Evolutionary conservation across 2,888 invertebrate genomes (phyloP).

Genomic region (Conistra vaccinii): DNA sequence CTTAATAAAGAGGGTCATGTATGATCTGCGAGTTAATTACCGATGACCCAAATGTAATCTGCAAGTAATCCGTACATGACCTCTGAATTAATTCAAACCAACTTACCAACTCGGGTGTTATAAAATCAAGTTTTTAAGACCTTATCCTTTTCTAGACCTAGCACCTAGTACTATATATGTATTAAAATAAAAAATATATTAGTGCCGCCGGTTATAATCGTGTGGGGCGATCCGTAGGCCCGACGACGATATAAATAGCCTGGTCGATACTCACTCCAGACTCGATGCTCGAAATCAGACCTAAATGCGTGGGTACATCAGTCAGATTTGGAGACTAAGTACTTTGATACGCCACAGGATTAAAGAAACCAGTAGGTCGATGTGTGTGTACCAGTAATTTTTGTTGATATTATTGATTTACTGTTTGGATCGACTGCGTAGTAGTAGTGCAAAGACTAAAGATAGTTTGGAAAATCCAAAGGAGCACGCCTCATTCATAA

Average conservation of each 20-base stretch:
- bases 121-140: slow-evolving; percentile 29
- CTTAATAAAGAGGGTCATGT: slow-evolving; percentile 6
- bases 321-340: slow-evolving; percentile 40
- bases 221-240: slow-evolving; percentile 61
- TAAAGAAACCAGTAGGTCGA: background rate
- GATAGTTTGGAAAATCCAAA: too few species aligned
- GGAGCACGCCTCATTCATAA: too few species aligned
- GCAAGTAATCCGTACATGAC: slow-evolving; percentile 12
- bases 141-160: slow-evolving; percentile 31
- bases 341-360: slow-evolving; percentile 21
- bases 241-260: slow-evolving; percentile 76
- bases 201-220: slow-evolving; percentile 45
- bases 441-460: too few species aligned
- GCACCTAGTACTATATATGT: slow-evolving; percentile 35
- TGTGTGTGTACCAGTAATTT: background rate
- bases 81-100: slow-evolving; percentile 15
- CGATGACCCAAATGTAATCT: slow-evolving; percentile 21
- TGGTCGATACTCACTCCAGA: slow-evolving; percentile 75
- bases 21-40: slow-evolving; percentile 24
- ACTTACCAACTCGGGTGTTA: slow-evolving; percentile 9
- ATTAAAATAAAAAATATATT: slow-evolving; percentile 48
- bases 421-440: background rate
- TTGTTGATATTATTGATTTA: slow-evolving; percentile 1
- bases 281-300: slow-evolving; percentile 53
- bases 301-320: slow-evolving; percentile 45